Evolutionary conservation across 2,113 vertebrate genomes (phyloP).

Genomic region (Percopsis transmontana): DNA sequence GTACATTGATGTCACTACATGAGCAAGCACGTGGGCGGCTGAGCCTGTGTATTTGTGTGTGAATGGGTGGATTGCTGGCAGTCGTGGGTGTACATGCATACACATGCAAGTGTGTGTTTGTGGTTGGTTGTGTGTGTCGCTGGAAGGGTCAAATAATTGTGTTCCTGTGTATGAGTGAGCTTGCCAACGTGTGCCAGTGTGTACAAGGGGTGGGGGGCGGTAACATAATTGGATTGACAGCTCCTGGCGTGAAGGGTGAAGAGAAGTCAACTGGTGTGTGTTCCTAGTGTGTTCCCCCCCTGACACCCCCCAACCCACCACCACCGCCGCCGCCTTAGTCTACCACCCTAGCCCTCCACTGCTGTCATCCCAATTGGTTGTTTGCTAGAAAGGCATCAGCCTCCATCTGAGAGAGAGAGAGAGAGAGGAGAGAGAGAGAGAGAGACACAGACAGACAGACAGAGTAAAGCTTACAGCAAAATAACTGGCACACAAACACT

Average conservation of each 20-base stretch:
- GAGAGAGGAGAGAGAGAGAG: no score
- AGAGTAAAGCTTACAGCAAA: no score
- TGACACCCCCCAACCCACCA: conserved; percentile 29
- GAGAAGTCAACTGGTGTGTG: conserved; percentile 65
- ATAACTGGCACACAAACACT: no score
- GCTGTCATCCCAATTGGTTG: conserved; percentile 26
- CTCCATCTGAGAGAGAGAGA: conserved; percentile 7
- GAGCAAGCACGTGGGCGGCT: not conserved
- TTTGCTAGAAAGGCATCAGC: conserved; percentile 25
- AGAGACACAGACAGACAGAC: no score
- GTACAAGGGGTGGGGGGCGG: not conserved
- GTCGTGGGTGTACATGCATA: not conserved
- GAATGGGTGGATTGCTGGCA: not conserved
- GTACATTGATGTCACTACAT: not conserved
- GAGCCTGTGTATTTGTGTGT: not conserved
- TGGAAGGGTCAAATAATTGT: not conserved
- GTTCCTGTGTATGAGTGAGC: not conserved
- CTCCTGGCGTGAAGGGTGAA: conserved; percentile 60
- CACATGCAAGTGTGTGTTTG: not conserved
- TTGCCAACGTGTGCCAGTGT: not conserved
- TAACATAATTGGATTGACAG: conserved; percentile 70
- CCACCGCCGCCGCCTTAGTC: conserved; percentile 2
- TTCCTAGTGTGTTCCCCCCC: conserved; percentile 52
- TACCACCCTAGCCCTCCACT: not conserved
- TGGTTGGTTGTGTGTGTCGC: not conserved